phyloP scores from a whole-genome alignment of 2,888 invertebrate species.

The Caenorhabditis sulstoni region DNA sequence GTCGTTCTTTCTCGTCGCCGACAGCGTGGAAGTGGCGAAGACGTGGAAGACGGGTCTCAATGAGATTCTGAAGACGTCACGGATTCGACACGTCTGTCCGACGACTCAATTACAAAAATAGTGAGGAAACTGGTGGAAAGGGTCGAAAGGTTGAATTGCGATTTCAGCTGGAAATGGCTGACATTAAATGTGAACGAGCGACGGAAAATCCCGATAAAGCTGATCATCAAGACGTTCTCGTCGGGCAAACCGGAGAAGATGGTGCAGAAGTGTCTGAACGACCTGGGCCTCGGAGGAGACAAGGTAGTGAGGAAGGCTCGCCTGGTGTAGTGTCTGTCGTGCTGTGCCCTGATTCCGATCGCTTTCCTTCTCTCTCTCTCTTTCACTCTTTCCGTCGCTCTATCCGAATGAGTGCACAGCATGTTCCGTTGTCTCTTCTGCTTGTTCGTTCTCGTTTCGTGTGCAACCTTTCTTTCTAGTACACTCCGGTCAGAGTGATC shows the following conservation, averaged over 20 bases:
- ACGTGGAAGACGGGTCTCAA: slow-evolving; percentile 93
- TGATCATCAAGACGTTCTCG: slow-evolving; percentile 94
- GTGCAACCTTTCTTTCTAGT: slow-evolving; percentile 62
- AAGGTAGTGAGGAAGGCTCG: slow-evolving; percentile 82
- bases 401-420: slow-evolving; percentile 30
- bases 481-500: slow-evolving; percentile 70
- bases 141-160: neutral
- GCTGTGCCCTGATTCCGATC: slow-evolving; percentile 38
- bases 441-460: slow-evolving; percentile 1
- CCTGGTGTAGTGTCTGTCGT: slow-evolving; percentile 28
- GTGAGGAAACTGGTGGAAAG: slow-evolving; percentile 85
- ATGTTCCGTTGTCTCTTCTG: slow-evolving; percentile 14
- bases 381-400: slow-evolving; percentile 1
- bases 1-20: slow-evolving; percentile 96
- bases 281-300: slow-evolving; percentile 92
- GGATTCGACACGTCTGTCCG: slow-evolving; percentile 91
- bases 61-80: slow-evolving; percentile 94
- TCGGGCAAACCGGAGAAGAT: slow-evolving; percentile 99
- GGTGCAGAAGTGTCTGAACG: slow-evolving; percentile 95
- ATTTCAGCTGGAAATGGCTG: slow-evolving; percentile 96
- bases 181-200: slow-evolving; percentile 93
- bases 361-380: slow-evolving; percentile 21
- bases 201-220: slow-evolving; percentile 92
- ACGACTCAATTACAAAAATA: slow-evolving; percentile 97
- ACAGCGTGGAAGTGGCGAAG: slow-evolving; percentile 94